A percentile compares a stretch with the other conserved stretches of the same genome.
These are phyloP conservation scores for Anthophora plumipes DNA, from an alignment of 2,888 invertebrate genomes.

Conservation along the genomic window DNA sequence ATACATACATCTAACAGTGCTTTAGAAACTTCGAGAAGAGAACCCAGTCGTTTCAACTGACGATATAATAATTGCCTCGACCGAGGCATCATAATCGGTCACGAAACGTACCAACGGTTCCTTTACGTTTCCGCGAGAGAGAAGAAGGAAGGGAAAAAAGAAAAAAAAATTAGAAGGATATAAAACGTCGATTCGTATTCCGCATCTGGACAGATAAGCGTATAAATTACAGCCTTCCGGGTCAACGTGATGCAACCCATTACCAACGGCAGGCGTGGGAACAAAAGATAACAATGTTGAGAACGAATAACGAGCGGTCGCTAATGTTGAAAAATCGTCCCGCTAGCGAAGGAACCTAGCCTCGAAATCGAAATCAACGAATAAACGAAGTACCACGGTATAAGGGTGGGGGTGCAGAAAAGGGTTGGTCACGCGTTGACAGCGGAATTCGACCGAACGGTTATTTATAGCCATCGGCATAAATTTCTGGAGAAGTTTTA, in stretches of 20 bases:
- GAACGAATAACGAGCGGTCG: constrained; percentile 11
- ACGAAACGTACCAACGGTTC: constrained; percentile 3
- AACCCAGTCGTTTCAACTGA: neutral
- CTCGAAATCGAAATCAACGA: neutral
- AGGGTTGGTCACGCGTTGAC: neutral
- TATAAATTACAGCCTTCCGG: constrained; percentile 51
- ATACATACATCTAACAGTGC: too few relatives aligned
- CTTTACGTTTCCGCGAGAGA: constrained; percentile 1
- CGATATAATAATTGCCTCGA: neutral
- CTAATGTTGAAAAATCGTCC: constrained; percentile 31
- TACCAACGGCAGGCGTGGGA: constrained; percentile 38
- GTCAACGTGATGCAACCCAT: constrained; percentile 32
- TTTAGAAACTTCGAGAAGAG: neutral
- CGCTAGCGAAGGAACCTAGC: neutral
- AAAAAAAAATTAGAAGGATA: neutral
- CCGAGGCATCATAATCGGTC: constrained; percentile 3
- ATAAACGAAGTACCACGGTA: neutral
- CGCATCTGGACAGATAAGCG: constrained; percentile 43
- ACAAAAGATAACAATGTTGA: constrained; percentile 49
- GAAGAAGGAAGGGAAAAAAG: neutral
- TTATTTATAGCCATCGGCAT: constrained; percentile 34
- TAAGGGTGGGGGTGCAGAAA: neutral
- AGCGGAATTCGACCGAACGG: neutral
- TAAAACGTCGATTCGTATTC: constrained; percentile 20
- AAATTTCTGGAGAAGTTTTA: constrained; percentile 51